Percentiles rank a stretch among this genome's conserved stretches.
phyloP scores from a whole-genome alignment of 2,888 invertebrate species.

The Apantesis nais region DNA sequence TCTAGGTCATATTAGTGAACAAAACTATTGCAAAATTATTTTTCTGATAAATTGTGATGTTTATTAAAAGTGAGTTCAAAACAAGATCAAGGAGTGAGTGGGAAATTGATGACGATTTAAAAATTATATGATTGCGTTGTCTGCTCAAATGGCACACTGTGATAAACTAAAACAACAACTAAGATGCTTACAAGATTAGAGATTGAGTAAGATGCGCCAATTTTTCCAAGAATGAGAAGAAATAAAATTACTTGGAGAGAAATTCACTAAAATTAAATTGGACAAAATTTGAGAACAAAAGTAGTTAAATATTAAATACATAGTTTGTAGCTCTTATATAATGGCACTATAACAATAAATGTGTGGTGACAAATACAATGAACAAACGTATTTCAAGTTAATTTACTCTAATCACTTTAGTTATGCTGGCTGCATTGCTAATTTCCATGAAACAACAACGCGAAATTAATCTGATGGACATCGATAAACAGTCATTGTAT shows the following conservation, averaged over 20 bases:
- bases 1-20: background rate
- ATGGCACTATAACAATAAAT: constrained; percentile 19
- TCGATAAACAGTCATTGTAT: constrained; percentile 65
- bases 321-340: constrained; percentile 20
- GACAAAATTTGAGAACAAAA: constrained; percentile 11
- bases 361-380: constrained; percentile 31
- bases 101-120: background rate
- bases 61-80: background rate
- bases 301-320: constrained; percentile 14
- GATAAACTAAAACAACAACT: constrained; percentile 45
- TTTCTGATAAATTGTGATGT: background rate
- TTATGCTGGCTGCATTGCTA: constrained; percentile 32
- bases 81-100: background rate
- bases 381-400: constrained; percentile 37
- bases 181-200: constrained; percentile 43
- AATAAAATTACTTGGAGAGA: constrained; percentile 23
- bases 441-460: constrained; percentile 40
- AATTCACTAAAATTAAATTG: constrained; percentile 24
- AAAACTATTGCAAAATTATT: background rate
- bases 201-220: constrained; percentile 23
- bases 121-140: constrained; percentile 23
- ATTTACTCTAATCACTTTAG: constrained; percentile 40
- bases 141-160: constrained; percentile 48
- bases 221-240: constrained; percentile 17
- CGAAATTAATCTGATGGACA: constrained; percentile 48